phyloP scores from a whole-genome alignment of 2,888 invertebrate genomes.

The Morinoia aosen region DNA sequence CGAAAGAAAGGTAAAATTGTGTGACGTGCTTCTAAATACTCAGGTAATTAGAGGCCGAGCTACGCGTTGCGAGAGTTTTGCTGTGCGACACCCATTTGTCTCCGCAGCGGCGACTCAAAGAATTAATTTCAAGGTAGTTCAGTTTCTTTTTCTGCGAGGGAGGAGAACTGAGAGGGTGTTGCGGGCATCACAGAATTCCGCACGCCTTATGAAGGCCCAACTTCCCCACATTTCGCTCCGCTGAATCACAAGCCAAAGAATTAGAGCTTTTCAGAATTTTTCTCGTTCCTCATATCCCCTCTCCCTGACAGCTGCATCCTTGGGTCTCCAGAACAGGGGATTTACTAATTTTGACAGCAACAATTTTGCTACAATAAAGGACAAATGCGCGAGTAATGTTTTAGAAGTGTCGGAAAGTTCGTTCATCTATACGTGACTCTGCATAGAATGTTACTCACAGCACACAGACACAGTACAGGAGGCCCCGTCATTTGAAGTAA shows the following conservation, averaged over 20 bases:
- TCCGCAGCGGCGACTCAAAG: constrained; percentile 39
- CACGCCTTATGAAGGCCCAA: constrained; percentile 45
- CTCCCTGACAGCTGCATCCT: background rate
- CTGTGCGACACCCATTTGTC: constrained; percentile 42
- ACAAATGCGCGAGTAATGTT: background rate
- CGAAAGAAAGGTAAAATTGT: constrained; percentile 45
- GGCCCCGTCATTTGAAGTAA: too few relatives aligned
- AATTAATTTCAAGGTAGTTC: constrained; percentile 35
- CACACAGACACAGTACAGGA: background rate
- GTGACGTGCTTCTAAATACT: constrained; percentile 31
- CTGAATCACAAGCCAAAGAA: constrained; percentile 39
- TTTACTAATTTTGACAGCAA: background rate
- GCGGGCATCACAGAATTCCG: constrained; percentile 4
- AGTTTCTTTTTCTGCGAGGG: background rate
- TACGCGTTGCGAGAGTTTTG: constrained; percentile 33
- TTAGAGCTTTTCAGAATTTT: constrained; percentile 31
- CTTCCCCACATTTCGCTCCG: constrained; percentile 36
- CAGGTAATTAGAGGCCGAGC: constrained; percentile 43
- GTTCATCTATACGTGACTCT: background rate
- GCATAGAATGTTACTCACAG: background rate
- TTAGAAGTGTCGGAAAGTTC: background rate
- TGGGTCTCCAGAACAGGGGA: background rate
- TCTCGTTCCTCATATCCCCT: background rate
- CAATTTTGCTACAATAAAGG: background rate
- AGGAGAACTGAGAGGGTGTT: background rate